Evolutionary conservation across 2,888 invertebrate species (phyloP), one percentile per base, ranked within the genome.

Genomic region (Heliconius ethilla): DNA sequence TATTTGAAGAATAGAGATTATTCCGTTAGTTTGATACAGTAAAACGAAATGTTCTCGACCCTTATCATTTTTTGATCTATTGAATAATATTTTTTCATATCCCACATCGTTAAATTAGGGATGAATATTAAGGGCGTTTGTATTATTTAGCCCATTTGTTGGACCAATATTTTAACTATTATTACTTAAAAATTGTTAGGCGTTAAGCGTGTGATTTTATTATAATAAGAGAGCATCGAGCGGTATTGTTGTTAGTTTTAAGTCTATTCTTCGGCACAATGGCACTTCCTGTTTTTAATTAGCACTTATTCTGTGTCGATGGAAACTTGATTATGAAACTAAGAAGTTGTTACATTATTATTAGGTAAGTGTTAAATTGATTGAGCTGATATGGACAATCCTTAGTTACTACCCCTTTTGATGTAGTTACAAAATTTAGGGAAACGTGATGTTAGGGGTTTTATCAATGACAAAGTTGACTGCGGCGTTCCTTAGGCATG

Each of bases 131-230:
- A 92, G 94, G 94, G 94, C 94, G 92, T 94, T 93, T 93, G 94
- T 94, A 94, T 94, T 94, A 94, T 94, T 94, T 94, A 94, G 94
- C 94, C 94, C 94, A 94, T 94, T 94, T 94, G 94, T 94, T 94
- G 94, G 94, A 94, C 94, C 94, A 94, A 94, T 94, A 94, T 94
- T 94, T 94, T 94, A 93, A 94, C 93, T 94, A 94, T 93, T 93
- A 93, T 94, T 93, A 94, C 94, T 93, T 93, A 94, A 94, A 93
- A 94, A 94, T 94, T 94, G 94, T 94, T 94, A 94, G 94, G 90
- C 89, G 92, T 94, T 94, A 94, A 94, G 94, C 91, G 94, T 94
- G 94, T 94, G 94, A 94, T 94, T 94, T 93, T 93, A 94, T 91
- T 90, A 89, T 92, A 92, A 91, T 94, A 94, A 93, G 94, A 91